Percentiles rank a stretch among this genome's conserved stretches.
Conservation (phyloP, 2,113 vertebrate species). For the Gallinago jamesoni region DNA sequence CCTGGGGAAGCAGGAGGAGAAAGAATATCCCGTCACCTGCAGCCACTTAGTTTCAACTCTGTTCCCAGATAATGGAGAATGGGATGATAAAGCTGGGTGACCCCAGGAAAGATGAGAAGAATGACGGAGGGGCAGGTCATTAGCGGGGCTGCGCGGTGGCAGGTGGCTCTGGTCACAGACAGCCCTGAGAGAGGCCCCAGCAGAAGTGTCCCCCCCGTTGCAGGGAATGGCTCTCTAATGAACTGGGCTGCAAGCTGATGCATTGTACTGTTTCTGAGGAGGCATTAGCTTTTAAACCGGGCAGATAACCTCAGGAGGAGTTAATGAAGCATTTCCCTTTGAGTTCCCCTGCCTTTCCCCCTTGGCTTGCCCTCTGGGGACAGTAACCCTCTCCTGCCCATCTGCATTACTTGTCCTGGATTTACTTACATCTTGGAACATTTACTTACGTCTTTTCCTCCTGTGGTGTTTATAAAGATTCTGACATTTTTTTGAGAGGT, state of each 20-base stretch:
- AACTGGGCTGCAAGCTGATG: neutral
- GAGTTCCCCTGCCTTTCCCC: neutral
- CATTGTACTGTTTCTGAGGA: neutral
- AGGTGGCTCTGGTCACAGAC: neutral
- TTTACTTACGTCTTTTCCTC: neutral
- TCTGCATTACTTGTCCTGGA: neutral
- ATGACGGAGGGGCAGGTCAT: neutral
- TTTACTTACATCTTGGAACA: neutral
- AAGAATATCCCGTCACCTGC: neutral
- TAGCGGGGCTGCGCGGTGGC: neutral
- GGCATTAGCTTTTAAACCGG: neutral
- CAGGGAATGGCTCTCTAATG: neutral
- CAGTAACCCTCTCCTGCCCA: neutral
- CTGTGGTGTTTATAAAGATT: neutral
- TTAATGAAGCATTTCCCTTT: slow-evolving; percentile 1
- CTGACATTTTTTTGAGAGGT: neutral
- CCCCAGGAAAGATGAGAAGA: neutral
- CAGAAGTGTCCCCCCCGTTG: neutral
- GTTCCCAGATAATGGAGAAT: neutral
- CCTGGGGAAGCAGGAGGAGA: neutral
- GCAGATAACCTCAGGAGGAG: neutral
- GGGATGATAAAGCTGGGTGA: neutral
- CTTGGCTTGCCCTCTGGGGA: neutral
- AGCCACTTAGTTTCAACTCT: neutral
- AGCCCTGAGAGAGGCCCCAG: neutral